Conservation (phyloP, 2,888 invertebrate species). For the Fissipunctia ypsillon region DNA sequence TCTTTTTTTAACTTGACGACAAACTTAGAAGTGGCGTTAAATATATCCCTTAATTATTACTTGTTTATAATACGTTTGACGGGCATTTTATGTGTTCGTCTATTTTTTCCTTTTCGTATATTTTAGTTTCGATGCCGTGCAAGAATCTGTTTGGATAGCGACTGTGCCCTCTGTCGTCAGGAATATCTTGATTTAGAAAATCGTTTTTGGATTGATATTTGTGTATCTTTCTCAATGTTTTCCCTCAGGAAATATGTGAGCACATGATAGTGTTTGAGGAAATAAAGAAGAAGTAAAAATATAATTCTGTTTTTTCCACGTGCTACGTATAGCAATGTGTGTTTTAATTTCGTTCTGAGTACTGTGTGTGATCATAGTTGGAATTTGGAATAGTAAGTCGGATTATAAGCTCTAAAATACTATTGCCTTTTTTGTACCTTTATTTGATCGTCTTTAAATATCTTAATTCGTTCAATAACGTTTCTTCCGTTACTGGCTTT, state of each 20-base stretch:
- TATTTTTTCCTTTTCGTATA: conserved; percentile 70
- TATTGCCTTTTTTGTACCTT: too few relatives aligned
- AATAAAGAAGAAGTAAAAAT: conserved; percentile 24
- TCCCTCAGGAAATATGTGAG: conserved; percentile 35
- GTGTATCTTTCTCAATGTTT: conserved; percentile 48
- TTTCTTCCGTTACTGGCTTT: too few relatives aligned
- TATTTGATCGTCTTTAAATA: too few relatives aligned
- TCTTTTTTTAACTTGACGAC: conserved; percentile 85
- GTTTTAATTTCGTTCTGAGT: background rate
- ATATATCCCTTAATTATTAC: conserved; percentile 78
- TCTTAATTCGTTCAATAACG: too few relatives aligned
- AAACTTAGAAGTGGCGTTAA: conserved; percentile 79
- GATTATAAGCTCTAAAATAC: too few relatives aligned
- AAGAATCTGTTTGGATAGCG: conserved; percentile 63
- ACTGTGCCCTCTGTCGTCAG: conserved; percentile 34
- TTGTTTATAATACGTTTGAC: conserved; percentile 78
- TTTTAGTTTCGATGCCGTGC: conserved; percentile 64
- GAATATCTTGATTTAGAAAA: conserved; percentile 51
- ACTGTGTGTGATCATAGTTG: background rate
- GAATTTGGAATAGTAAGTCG: too few relatives aligned
- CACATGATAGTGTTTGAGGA: conserved; percentile 35
- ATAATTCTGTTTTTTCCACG: background rate
- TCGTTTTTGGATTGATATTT: conserved; percentile 59
- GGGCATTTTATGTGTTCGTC: conserved; percentile 72
- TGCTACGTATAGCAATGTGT: background rate